A percentile compares a stretch with the other conserved stretches of the same genome.
phyloP scores from a whole-genome alignment of 2,113 vertebrate genomes.

The Beaufortia kweichowensis region DNA sequence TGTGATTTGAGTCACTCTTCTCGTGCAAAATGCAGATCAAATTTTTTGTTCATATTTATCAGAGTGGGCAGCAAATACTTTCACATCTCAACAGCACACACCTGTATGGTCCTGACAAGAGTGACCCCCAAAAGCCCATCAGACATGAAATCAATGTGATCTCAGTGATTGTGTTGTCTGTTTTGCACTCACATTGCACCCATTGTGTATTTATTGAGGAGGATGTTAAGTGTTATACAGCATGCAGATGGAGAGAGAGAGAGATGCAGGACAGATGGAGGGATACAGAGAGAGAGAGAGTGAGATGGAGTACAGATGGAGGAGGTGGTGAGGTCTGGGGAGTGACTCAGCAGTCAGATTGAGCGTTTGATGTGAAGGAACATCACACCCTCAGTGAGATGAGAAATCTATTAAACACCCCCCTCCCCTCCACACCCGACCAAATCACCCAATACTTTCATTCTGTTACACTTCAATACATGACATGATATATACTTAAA shows the following conservation, averaged over 20 bases:
- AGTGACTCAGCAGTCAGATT: constrained; percentile 49
- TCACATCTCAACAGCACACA: no score
- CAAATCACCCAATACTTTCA: no score
- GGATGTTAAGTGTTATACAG: constrained; percentile 16
- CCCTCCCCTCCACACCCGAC: not conserved
- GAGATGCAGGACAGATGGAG: constrained; percentile 46
- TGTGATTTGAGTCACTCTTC: not conserved
- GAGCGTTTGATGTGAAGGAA: constrained; percentile 54
- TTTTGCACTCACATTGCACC: no score
- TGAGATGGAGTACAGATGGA: constrained; percentile 26
- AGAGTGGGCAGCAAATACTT: no score
- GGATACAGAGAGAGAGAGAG: constrained; percentile 19
- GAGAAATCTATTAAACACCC: constrained; percentile 43
- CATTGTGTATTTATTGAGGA: not conserved
- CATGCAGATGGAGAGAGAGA: constrained; percentile 14
- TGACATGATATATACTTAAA: not conserved
- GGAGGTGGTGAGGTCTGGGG: constrained; percentile 33
- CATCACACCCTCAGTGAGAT: constrained; percentile 54
- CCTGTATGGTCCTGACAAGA: no score
- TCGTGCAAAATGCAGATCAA: constrained; percentile 52
- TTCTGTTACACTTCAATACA: not conserved
- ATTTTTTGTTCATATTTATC: no score
- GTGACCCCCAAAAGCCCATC: no score
- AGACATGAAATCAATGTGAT: no score
- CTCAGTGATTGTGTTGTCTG: no score